Percentiles rank a stretch among this genome's conserved stretches.
Evolutionary conservation across 1,140 invertebrate species (phyloP).

Genomic region (Conus ventricosus): DNA sequence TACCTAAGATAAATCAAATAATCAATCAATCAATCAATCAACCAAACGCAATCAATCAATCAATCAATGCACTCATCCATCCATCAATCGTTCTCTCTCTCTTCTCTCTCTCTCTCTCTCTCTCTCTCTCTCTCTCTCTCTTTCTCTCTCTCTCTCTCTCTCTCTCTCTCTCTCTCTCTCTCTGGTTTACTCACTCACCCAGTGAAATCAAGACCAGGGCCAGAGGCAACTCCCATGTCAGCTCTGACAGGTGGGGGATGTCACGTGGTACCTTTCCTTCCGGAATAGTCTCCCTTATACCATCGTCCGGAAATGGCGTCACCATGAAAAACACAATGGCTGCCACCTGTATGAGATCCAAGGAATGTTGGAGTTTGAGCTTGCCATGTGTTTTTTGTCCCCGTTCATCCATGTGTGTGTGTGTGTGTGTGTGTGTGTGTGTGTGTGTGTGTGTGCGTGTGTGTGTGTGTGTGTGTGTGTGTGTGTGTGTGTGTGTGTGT

Average conservation of each 20-base stretch:
- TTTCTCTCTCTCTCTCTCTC: background rate
- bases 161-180: background rate
- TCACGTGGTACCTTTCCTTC: background rate
- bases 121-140: background rate
- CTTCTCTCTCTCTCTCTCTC: background rate
- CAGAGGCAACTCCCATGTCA: slow-evolving; percentile 87
- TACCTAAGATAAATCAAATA: too few relatives aligned
- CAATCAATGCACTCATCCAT: too few relatives aligned
- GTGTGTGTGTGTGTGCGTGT: too few relatives aligned
- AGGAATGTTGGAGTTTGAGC: too few relatives aligned
- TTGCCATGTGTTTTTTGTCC: too few relatives aligned
- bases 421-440: too few relatives aligned
- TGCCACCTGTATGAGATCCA: slow-evolving; percentile 38
- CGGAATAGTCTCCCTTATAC: slow-evolving; percentile 44
- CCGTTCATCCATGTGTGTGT: too few relatives aligned
- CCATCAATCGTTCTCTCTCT: too few relatives aligned
- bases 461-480: too few relatives aligned
- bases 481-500: too few relatives aligned
- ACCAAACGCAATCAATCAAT: too few relatives aligned
- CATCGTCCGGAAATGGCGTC: slow-evolving; percentile 53
- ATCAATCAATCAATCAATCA: too few relatives aligned
- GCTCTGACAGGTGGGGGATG: slow-evolving; percentile 20
- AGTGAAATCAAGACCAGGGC: slow-evolving; percentile 90
- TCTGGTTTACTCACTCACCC: slow-evolving; percentile 13
- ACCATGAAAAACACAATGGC: slow-evolving; percentile 56